Conservation (phyloP, 2,888 invertebrate species). For the Leptopilina myrica region DNA sequence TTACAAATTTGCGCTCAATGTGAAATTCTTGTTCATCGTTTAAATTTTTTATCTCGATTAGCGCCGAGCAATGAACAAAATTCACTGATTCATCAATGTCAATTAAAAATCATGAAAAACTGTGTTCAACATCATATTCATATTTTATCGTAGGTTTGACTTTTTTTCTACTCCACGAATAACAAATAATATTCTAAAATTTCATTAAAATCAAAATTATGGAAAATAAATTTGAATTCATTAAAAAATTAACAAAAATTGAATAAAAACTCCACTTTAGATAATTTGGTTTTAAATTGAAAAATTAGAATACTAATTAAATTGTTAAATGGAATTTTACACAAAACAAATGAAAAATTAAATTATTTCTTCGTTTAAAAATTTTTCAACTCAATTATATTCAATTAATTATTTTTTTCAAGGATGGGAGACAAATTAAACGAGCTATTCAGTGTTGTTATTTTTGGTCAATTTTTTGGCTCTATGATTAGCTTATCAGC, state of each 20-base stretch:
- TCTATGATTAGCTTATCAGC: not conserved
- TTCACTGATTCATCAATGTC: not conserved
- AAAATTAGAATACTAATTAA: too few species aligned
- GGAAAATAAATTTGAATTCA: too few species aligned
- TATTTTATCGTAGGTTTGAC: not conserved
- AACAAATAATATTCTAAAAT: too few species aligned
- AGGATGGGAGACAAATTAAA: not conserved
- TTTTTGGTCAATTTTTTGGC: not conserved
- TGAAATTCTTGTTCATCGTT: conserved; percentile 53
- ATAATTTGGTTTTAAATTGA: too few species aligned
- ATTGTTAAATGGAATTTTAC: too few species aligned
- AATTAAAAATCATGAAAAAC: not conserved
- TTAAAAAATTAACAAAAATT: too few species aligned
- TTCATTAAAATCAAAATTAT: too few species aligned
- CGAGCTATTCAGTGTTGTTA: not conserved
- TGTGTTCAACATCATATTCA: not conserved
- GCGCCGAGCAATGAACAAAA: not conserved
- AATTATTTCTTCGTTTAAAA: not conserved
- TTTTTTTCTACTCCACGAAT: too few species aligned
- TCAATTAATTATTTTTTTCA: not conserved
- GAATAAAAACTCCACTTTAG: too few species aligned
- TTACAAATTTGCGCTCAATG: conserved; percentile 56
- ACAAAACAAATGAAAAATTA: too few species aligned
- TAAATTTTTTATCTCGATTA: conserved; percentile 37
- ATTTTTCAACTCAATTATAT: too few species aligned